These are phyloP conservation scores for Typhlomys cinereus DNA, from an alignment of 2,113 vertebrate species.

Conservation along the genomic window DNA sequence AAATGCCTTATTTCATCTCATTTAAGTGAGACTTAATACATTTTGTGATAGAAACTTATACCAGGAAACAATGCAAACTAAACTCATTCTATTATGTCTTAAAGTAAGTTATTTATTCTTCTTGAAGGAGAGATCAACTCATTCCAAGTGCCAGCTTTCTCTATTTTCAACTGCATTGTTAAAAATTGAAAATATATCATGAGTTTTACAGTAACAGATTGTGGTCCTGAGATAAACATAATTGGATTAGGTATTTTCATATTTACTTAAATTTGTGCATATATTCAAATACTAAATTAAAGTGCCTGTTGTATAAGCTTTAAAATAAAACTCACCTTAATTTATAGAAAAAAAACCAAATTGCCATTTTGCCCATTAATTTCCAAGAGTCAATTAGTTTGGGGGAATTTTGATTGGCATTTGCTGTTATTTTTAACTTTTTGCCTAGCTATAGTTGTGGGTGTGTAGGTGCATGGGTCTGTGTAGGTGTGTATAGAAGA, in stretches of 20 bases:
- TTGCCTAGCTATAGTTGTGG: no score
- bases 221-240: not conserved
- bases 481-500: no score
- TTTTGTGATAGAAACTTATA: slow-evolving; percentile 53
- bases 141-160: slow-evolving; percentile 30
- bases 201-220: not conserved
- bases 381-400: not conserved
- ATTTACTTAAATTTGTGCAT: not conserved
- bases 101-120: slow-evolving; percentile 47
- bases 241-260: not conserved
- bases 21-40: slow-evolving; percentile 64
- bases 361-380: not conserved
- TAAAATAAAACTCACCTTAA: not conserved
- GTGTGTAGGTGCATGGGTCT: no score
- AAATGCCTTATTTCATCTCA: slow-evolving; percentile 69
- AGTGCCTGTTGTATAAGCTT: not conserved
- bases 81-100: slow-evolving; percentile 53
- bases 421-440: slow-evolving; percentile 8
- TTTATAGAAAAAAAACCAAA: not conserved
- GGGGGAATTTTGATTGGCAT: not conserved
- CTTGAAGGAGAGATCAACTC: not conserved
- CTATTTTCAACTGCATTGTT: not conserved
- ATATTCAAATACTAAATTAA: not conserved
- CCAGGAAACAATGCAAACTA: slow-evolving; percentile 42
- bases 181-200: slow-evolving; percentile 18